Conservation (phyloP, 2,888 invertebrate species). For the Synanthedon andrenaeformis region DNA sequence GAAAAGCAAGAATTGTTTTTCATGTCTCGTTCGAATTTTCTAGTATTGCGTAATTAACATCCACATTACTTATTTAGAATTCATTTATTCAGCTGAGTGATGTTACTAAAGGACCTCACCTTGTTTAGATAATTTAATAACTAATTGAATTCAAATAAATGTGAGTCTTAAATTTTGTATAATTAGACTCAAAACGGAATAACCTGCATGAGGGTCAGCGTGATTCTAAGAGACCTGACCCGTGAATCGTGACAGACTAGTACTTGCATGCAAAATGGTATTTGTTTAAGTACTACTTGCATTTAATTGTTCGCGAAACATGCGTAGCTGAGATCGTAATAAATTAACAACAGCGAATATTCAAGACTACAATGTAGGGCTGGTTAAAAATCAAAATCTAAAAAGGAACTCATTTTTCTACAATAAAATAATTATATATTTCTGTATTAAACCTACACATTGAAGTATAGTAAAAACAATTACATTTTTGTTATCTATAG, state of each 20-base stretch:
- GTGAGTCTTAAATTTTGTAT: conserved; percentile 13
- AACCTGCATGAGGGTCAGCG: conserved; percentile 9
- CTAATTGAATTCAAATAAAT: conserved; percentile 8
- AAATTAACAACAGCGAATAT: background rate
- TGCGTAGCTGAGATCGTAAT: background rate
- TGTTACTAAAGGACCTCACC: conserved; percentile 21
- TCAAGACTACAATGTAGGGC: no score
- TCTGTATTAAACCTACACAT: no score
- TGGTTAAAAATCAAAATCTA: no score
- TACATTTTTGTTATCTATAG: no score
- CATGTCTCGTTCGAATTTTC: background rate
- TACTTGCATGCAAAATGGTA: no score
- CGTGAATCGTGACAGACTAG: conserved; percentile 19
- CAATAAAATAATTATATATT: no score
- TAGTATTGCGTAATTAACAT: background rate
- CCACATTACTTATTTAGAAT: background rate
- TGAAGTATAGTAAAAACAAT: no score
- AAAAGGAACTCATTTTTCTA: no score
- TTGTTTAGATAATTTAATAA: conserved; percentile 13
- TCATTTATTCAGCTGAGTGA: conserved; percentile 1
- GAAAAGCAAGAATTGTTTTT: no score
- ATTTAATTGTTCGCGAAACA: background rate
- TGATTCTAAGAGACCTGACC: conserved; percentile 31
- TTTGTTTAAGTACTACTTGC: background rate
- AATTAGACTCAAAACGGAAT: conserved; percentile 12